phyloP scores from a whole-genome alignment of 2,797 vertebrate genomes.

The Artibeus jamaicensis region DNA sequence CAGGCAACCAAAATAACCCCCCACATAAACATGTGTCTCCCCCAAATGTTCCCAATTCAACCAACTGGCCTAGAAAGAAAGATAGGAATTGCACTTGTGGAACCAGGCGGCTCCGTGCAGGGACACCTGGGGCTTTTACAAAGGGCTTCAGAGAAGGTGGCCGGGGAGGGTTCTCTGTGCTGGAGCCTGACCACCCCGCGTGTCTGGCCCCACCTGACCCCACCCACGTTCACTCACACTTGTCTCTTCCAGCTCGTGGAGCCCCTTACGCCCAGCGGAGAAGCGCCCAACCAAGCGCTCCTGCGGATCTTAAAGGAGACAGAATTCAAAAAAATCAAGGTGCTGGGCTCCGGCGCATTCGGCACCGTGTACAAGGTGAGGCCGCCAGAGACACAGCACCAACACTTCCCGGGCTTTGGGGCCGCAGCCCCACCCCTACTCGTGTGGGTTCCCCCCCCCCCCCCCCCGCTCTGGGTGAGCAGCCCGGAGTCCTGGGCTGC shows the following conservation, averaged over 20 bases:
- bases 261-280: slow-evolving; percentile 95
- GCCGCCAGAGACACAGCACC: rapidly evolving
- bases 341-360: slow-evolving; percentile 97
- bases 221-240: not conserved
- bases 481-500: not conserved
- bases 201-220: not conserved
- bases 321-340: slow-evolving; percentile 97
- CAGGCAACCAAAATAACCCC: too few relatives aligned
- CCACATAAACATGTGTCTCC: rapidly evolving
- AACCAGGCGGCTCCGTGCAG: not conserved
- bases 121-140: rapidly evolving
- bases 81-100: not conserved
- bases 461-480: rapidly evolving
- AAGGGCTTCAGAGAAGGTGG: not conserved
- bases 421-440: not conserved
- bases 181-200: not conserved
- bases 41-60: not conserved
- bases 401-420: rapidly evolving
- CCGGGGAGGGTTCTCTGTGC: rapidly evolving
- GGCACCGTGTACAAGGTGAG: slow-evolving; percentile 98
- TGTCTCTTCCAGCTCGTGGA: slow-evolving; percentile 89
- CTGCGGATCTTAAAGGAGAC: slow-evolving; percentile 97
- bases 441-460: too few relatives aligned
- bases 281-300: slow-evolving; percentile 97
- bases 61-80: not conserved